phyloP scores from a whole-genome alignment of 2,888 invertebrate species.

The Dicranocentrus wangi region DNA sequence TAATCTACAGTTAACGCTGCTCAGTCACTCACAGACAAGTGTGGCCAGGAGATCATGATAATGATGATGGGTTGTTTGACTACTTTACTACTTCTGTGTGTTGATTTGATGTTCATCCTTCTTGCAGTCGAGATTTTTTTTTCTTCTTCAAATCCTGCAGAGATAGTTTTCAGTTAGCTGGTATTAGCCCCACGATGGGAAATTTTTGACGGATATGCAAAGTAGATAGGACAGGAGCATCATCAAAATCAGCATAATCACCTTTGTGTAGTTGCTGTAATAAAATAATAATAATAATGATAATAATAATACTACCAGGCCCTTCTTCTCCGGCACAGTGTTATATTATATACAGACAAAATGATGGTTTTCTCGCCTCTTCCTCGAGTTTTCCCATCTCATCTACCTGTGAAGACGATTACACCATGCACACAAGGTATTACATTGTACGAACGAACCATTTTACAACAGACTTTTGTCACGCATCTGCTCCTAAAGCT shows the following conservation, averaged over 20 bases:
- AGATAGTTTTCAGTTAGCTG: slow-evolving; percentile 3
- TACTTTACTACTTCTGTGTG: slow-evolving; percentile 61
- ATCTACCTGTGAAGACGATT: slow-evolving; percentile 19
- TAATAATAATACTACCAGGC: slow-evolving; percentile 3
- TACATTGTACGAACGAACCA: slow-evolving; percentile 10
- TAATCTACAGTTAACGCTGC: background rate
- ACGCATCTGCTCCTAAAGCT: slow-evolving; percentile 51
- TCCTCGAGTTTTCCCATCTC: slow-evolving; percentile 30
- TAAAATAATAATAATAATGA: slow-evolving; percentile 54
- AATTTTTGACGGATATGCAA: slow-evolving; percentile 59
- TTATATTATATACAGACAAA: background rate
- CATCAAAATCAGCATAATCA: slow-evolving; percentile 62
- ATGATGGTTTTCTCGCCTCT: slow-evolving; percentile 49
- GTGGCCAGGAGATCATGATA: slow-evolving; percentile 46
- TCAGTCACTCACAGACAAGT: background rate
- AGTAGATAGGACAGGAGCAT: slow-evolving; percentile 60
- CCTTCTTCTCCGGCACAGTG: background rate
- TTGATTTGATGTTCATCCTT: slow-evolving; percentile 53
- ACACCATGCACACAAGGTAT: slow-evolving; percentile 3
- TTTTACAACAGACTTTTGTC: slow-evolving; percentile 55
- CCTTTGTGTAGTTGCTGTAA: slow-evolving; percentile 51
- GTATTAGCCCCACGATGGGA: slow-evolving; percentile 25
- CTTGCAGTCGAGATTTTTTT: slow-evolving; percentile 19
- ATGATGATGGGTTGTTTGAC: slow-evolving; percentile 54
- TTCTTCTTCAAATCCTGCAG: slow-evolving; percentile 5